These are phyloP conservation scores for Albula glossodonta DNA, from an alignment of 2,113 vertebrate genomes.

Conservation along the genomic window DNA sequence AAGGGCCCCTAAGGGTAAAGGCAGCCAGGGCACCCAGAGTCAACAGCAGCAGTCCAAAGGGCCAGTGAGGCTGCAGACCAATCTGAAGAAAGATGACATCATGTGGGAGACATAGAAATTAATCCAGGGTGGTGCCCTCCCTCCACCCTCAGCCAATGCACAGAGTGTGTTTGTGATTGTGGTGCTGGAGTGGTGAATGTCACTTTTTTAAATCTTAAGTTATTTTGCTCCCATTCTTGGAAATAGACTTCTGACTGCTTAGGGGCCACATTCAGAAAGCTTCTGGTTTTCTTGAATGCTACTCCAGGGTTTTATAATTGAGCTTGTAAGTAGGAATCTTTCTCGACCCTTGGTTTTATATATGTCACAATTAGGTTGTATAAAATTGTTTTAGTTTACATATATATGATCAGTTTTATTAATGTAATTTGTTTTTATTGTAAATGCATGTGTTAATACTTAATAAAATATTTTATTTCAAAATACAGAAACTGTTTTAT, in stretches of 20 bases:
- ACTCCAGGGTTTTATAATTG: neutral
- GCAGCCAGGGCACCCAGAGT: conserved; percentile 53
- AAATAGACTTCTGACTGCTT: neutral
- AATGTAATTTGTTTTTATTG: neutral
- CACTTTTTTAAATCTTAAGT: neutral
- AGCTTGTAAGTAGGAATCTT: neutral
- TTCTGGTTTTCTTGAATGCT: neutral
- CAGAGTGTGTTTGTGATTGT: neutral
- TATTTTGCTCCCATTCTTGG: neutral
- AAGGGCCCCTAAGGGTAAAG: conserved; percentile 54
- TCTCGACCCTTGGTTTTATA: neutral
- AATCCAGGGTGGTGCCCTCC: too few relatives aligned
- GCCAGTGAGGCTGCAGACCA: conserved; percentile 75
- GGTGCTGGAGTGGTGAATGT: neutral
- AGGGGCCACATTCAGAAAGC: neutral
- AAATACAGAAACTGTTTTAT: neutral
- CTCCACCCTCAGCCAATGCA: neutral
- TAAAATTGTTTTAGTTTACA: neutral
- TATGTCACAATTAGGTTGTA: neutral
- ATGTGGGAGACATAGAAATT: conserved; percentile 74
- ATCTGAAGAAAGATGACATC: conserved; percentile 75
- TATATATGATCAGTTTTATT: neutral
- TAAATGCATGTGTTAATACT: neutral
- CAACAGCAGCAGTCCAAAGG: conserved; percentile 72
- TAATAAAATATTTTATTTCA: neutral